Evolutionary conservation across 2,888 invertebrate species (phyloP).

Genomic region (Euclidia mi): DNA sequence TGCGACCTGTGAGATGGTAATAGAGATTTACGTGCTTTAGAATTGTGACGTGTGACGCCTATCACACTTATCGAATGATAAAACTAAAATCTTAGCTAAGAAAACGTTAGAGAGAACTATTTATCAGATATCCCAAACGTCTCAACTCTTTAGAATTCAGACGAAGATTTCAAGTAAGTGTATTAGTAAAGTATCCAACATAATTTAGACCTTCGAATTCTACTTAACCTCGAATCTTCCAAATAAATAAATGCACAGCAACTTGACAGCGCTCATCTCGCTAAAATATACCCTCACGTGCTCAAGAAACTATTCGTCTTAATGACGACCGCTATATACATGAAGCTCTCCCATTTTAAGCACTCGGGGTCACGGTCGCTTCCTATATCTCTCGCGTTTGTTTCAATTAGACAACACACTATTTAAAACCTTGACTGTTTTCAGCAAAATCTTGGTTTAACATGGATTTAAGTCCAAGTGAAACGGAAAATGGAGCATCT

Average conservation of each 20-base stretch:
- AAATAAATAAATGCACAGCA: background rate
- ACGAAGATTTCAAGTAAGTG: too few species aligned
- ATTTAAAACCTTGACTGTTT: conserved; percentile 34
- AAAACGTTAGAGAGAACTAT: too few species aligned
- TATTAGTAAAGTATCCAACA: too few species aligned
- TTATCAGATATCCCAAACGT: too few species aligned
- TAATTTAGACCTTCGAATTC: too few species aligned
- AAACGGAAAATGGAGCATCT: conserved; percentile 26
- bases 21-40: too few species aligned
- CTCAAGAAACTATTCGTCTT: conserved; percentile 1
- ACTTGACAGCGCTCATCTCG: background rate
- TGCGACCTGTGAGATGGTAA: background rate
- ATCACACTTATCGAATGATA: too few species aligned
- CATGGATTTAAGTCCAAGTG: conserved; percentile 35
- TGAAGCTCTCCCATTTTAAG: conserved; percentile 1
- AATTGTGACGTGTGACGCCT: too few species aligned
- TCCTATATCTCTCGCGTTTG: conserved; percentile 7
- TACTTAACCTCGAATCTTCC: too few species aligned
- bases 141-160: too few species aligned
- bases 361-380: conserved; percentile 31
- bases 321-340: conserved; percentile 7
- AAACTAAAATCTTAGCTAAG: too few species aligned
- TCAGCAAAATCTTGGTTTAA: conserved; percentile 13
- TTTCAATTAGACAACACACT: conserved; percentile 21
- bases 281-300: conserved; percentile 1